Evolutionary conservation across 2,113 vertebrate species (phyloP).

Genomic region (Hemiprocne comata): DNA sequence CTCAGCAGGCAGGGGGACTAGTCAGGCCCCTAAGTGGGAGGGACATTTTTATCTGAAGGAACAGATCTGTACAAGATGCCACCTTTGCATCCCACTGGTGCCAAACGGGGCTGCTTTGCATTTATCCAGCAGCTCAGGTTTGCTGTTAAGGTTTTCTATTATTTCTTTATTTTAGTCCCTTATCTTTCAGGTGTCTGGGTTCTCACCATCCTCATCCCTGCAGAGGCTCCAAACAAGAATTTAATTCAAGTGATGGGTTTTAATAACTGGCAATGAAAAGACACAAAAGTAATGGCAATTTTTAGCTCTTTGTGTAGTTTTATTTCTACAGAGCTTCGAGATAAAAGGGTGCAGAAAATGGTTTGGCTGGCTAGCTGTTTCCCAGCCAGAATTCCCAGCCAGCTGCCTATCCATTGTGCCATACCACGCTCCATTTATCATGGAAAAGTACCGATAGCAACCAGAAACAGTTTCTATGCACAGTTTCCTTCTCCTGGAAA

Average conservation of each 20-base stretch:
- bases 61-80: neutral
- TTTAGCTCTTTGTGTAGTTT: neutral
- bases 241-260: accelerated
- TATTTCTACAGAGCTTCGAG: neutral
- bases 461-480: neutral
- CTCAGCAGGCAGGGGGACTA: neutral
- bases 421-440: neutral
- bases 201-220: neutral
- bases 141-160: neutral
- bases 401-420: neutral
- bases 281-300: neutral
- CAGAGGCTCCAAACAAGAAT: neutral
- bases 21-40: accelerated
- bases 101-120: neutral
- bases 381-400: neutral
- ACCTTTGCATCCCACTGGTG: neutral
- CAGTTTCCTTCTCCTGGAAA: neutral
- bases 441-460: neutral
- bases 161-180: neutral
- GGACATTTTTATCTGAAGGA: neutral
- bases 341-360: neutral
- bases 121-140: neutral
- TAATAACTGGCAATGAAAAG: neutral
- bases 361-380: neutral
- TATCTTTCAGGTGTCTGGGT: neutral